A percentile compares a stretch with the other conserved stretches of the same genome.
These are phyloP conservation scores for Carlito syrichta DNA, from an alignment of 2,113 vertebrate species.

Conservation along the genomic window DNA sequence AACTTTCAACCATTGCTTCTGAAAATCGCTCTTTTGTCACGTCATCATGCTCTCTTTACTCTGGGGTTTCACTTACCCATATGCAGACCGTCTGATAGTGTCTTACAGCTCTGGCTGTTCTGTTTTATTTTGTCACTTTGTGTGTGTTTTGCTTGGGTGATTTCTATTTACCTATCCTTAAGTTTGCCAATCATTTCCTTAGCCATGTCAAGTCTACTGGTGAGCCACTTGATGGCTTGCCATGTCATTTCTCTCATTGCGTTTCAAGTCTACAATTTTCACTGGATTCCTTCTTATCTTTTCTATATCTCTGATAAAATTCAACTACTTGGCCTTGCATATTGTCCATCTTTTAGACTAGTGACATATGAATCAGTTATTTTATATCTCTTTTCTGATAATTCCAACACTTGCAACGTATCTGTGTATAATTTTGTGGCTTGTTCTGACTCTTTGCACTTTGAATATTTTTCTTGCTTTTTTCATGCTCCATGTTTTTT, in stretches of 20 bases:
- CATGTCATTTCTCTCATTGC: background rate
- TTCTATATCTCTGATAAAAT: background rate
- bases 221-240: too few species aligned
- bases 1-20: background rate
- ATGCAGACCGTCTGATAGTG: accelerated
- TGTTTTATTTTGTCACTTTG: accelerated
- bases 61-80: accelerated
- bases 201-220: accelerated
- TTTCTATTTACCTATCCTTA: accelerated
- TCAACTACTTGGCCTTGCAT: background rate
- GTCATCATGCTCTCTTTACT: too few species aligned
- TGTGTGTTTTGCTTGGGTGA: background rate
- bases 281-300: background rate
- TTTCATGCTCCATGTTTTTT: background rate
- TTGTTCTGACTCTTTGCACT: background rate
- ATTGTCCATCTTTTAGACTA: accelerated
- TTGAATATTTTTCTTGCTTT: background rate
- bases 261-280: background rate
- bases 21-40: background rate
- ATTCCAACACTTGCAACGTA: background rate
- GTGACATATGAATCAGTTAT: accelerated
- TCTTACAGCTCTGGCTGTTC: background rate
- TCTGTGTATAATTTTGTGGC: background rate
- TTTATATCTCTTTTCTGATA: too few species aligned
- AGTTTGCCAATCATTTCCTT: background rate